Conservation (phyloP, 2,797 vertebrate genomes). For the Hipposideros larvatus region DNA sequence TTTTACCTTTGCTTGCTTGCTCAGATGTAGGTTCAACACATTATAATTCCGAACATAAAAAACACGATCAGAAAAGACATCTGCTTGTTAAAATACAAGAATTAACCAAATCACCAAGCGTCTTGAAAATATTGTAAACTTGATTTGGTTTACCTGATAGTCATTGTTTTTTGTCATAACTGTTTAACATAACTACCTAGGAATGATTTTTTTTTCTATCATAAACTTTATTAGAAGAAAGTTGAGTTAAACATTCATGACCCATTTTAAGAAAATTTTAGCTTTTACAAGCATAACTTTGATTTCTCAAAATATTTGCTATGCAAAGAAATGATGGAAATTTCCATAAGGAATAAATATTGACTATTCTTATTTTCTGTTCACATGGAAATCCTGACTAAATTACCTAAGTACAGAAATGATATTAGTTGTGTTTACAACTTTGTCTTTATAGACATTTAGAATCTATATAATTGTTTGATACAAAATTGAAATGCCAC, state of each 20-base stretch:
- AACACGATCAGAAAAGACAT: neutral
- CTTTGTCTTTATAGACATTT: slow-evolving; percentile 37
- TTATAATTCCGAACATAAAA: neutral
- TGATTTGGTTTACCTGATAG: neutral
- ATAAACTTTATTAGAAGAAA: slow-evolving; percentile 11
- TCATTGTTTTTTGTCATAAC: neutral
- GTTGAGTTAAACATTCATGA: slow-evolving; percentile 5
- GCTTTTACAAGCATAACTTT: slow-evolving; percentile 16
- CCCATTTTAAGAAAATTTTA: neutral
- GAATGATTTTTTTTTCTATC: neutral
- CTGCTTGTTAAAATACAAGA: neutral
- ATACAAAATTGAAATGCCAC: slow-evolving; percentile 32
- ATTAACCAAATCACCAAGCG: neutral
- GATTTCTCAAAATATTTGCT: slow-evolving; percentile 52
- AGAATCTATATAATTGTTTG: neutral
- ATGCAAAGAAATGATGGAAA: neutral
- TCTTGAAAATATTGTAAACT: slow-evolving; percentile 1
- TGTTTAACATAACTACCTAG: neutral
- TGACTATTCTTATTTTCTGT: slow-evolving; percentile 9
- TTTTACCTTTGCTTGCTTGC: neutral
- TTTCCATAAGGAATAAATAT: slow-evolving; percentile 1
- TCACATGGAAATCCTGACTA: neutral
- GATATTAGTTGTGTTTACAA: slow-evolving; percentile 5
- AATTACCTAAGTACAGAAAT: slow-evolving; percentile 40
- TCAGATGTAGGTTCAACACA: neutral